phyloP scores from a whole-genome alignment of 2,888 invertebrate species.

The Thera britannica region DNA sequence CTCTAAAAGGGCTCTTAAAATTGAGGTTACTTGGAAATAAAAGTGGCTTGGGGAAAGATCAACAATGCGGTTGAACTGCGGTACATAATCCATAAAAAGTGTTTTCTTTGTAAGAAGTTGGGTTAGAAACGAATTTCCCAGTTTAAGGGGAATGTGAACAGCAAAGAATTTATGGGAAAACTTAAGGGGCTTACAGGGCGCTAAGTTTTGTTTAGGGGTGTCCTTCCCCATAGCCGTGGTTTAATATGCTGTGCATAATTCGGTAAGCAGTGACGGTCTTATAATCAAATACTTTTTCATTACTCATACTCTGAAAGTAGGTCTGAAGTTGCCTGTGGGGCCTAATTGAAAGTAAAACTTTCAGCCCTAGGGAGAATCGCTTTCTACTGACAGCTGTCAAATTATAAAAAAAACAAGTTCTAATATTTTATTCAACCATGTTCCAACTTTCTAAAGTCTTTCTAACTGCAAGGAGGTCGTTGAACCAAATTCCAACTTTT shows the following conservation, averaged over 20 bases:
- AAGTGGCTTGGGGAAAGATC: neutral
- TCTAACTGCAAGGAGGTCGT: too few species aligned
- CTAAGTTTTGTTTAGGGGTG: conserved; percentile 33
- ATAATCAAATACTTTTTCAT: neutral
- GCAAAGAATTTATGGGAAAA: conserved; percentile 76
- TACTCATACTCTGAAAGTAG: neutral
- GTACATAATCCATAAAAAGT: neutral
- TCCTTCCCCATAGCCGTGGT: conserved; percentile 9
- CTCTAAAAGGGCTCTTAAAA: neutral
- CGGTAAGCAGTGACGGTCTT: neutral
- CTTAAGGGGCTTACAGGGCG: conserved; percentile 54
- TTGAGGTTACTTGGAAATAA: neutral
- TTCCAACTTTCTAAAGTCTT: too few species aligned
- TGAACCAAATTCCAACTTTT: too few species aligned
- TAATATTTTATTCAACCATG: too few species aligned
- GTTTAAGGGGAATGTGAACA: conserved; percentile 67
- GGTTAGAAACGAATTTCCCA: conserved; percentile 47
- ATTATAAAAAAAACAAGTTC: too few species aligned
- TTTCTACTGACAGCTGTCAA: too few species aligned
- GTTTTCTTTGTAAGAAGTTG: conserved; percentile 17
- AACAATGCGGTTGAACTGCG: neutral
- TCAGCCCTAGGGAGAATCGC: too few species aligned
- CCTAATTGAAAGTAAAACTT: too few species aligned
- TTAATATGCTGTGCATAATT: conserved; percentile 25
- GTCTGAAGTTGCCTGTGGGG: neutral